These are phyloP conservation scores for Catharus minimus DNA, from an alignment of 2,113 vertebrate genomes.

Conservation along the genomic window DNA sequence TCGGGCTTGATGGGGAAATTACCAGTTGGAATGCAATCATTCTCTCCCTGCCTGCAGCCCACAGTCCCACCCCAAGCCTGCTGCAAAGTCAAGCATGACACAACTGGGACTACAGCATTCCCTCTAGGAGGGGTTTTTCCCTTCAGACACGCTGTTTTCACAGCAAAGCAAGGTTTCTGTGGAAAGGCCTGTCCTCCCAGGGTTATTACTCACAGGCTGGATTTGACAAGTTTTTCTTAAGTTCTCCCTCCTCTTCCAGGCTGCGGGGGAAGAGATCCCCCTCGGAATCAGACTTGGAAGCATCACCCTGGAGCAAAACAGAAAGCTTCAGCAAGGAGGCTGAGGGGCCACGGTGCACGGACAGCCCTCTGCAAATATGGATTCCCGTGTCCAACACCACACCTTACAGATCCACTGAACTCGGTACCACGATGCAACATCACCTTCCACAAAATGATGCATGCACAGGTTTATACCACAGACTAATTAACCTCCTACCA, in stretches of 20 bases:
- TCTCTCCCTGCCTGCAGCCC: background rate
- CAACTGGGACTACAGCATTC: background rate
- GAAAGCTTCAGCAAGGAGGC: constrained; percentile 18
- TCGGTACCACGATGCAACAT: constrained; percentile 54
- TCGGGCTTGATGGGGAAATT: fast-evolving
- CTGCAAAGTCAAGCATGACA: background rate
- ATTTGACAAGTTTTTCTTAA: constrained; percentile 84
- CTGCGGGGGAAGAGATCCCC: constrained; percentile 83
- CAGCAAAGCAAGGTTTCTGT: background rate
- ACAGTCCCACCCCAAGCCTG: background rate
- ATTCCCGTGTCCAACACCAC: constrained; percentile 39
- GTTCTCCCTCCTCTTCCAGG: constrained; percentile 85
- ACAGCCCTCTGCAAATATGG: constrained; percentile 3
- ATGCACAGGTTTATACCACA: constrained; percentile 73
- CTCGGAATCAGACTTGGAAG: constrained; percentile 89
- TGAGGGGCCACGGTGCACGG: background rate
- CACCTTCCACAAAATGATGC: constrained; percentile 70
- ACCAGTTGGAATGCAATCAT: fast-evolving
- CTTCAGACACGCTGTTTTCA: background rate
- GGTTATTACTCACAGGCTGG: constrained; percentile 82
- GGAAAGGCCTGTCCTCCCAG: background rate
- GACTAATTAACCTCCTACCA: constrained; percentile 64
- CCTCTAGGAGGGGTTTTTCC: background rate
- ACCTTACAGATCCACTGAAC: constrained; percentile 45
- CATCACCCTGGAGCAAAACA: constrained; percentile 85